Base-by-base conservation (phyloP, 1,140 invertebrate genomes). In the Drosophila neocordata region DNA sequence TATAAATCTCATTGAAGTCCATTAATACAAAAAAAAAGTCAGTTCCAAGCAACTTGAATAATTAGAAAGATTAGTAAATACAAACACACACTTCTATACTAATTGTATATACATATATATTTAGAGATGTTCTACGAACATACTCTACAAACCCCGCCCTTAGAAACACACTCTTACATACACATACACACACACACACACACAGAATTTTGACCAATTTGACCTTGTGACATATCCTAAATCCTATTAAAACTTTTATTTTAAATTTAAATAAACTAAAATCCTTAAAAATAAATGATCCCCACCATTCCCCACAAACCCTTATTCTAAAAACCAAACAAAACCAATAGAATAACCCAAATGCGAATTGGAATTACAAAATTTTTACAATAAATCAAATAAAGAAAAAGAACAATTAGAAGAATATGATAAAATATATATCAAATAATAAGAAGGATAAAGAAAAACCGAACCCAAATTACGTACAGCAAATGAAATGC, bases 301-400 rank as follows among this genome's bases (percentile, higher is more conserved):
- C 15, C 41, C n/a, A 65, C 66, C 20, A 60, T 51, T 51, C 37
- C 58, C 22, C 2, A 24, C 3, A 27, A 11, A 35, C 13, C 57
- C 35, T 7, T 11, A 12, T 15, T 37, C 55, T 57, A 38, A 73
- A 75, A 51, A 34, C 41, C 56, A 27, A 71, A 38, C 76, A 82
- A 90, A 90, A 90, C 88, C 87, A 87, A 90, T 90, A 90, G 79
- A 90, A 90, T 90, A 90, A 90, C 82, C 82, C 77, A 34, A 35
- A 90, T 77, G 80, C 73, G 63, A 80, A 89, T 89, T 89, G 75
- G 83, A 89, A 89, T 84, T 80, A 71, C 74, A 69, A 82, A 88
- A 82, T 68, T 69, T 67, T 72, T 60, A 68, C 20, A 63, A 58
- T 44, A 63, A 63, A 66, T 53, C 55, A 74, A 69, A 24, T 58